phyloP scores from a whole-genome alignment of 2,797 vertebrate genomes.

The Numenius phaeopus region DNA sequence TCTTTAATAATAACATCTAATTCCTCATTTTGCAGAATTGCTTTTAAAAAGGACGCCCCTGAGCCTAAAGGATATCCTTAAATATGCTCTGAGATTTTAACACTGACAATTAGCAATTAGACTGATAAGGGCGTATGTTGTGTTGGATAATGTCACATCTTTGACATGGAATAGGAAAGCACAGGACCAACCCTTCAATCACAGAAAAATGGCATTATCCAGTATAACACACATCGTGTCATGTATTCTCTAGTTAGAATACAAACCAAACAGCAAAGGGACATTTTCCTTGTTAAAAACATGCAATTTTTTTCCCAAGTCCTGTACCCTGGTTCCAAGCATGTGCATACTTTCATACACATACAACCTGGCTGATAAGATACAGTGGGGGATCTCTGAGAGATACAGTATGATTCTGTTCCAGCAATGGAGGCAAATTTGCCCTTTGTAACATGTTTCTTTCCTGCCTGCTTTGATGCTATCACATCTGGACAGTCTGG shows the following conservation, averaged over 20 bases:
- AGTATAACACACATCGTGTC: not conserved
- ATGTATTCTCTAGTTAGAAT: not conserved
- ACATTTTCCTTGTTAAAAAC: not conserved
- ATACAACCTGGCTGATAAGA: not conserved
- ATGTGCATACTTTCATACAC: not conserved
- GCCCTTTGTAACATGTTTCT: not conserved
- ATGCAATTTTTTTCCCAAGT: not conserved
- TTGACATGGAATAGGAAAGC: not conserved
- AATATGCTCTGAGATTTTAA: conserved; percentile 8
- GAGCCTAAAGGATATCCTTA: conserved; percentile 34
- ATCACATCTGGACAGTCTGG: not conserved
- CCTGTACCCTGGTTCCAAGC: not conserved
- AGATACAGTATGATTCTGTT: not conserved
- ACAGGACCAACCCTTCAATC: not conserved
- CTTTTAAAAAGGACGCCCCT: conserved; percentile 29
- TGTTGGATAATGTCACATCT: conserved; percentile 25
- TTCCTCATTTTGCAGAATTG: conserved; percentile 44
- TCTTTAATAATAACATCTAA: conserved; percentile 40
- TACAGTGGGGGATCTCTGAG: not conserved
- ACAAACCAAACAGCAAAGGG: not conserved
- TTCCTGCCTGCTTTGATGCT: not conserved
- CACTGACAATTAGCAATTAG: not conserved
- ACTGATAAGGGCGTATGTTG: not conserved
- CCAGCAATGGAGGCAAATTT: not conserved
- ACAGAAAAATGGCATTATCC: not conserved